Evolutionary conservation across 2,113 vertebrate genomes (phyloP).

Genomic region (Tylochromis polylepis): DNA sequence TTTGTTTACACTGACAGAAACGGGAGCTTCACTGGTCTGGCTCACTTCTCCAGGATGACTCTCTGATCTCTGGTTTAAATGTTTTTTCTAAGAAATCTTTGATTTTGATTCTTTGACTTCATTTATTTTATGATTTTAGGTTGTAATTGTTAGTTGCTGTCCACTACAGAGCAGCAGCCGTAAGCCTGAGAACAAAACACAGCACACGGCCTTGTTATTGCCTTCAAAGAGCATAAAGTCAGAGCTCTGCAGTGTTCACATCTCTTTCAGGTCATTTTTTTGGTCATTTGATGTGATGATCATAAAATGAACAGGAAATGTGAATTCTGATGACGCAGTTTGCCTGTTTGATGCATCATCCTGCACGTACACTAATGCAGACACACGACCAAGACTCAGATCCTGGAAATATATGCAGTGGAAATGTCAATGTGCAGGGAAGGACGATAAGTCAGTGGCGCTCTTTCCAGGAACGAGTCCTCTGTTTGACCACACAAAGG

Average conservation of each 20-base stretch:
- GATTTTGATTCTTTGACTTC: not conserved
- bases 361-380: not conserved
- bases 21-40: too few relatives aligned
- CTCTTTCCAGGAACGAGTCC: not conserved
- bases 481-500: not conserved
- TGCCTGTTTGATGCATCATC: not conserved
- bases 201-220: not conserved
- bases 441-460: not conserved
- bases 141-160: fast-evolving
- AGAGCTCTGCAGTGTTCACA: fast-evolving
- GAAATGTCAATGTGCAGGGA: not conserved
- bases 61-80: not conserved
- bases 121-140: not conserved
- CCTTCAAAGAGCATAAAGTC: not conserved
- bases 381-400: fast-evolving
- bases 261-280: not conserved
- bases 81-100: not conserved
- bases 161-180: not conserved
- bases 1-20: not conserved
- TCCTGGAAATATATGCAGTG: not conserved
- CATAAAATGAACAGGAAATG: not conserved
- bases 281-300: not conserved
- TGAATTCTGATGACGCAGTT: not conserved
- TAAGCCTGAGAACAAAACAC: not conserved
- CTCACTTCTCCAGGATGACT: too few relatives aligned